Base-by-base conservation (phyloP, 2,888 invertebrate species). In the Orchesellides sinensis region DNA sequence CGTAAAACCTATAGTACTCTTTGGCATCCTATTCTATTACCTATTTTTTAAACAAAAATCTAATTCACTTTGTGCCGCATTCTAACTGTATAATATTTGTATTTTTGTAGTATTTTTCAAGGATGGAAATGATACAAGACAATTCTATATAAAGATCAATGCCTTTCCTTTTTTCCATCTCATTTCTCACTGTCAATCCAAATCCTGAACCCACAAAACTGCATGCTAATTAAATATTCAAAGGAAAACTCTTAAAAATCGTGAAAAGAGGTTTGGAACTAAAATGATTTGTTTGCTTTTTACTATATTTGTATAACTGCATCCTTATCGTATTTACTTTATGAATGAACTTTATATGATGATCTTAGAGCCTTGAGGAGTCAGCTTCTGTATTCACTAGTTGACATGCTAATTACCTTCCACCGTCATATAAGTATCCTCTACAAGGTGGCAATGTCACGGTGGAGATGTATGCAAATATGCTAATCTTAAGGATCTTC, bases 381-480 rank as follows among this genome's bases (percentile, higher is more conserved):
- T 2, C 29, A 59, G 59, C 59, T 59, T 59, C 59, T 59, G 59
- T 59, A n/a, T 59, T 63, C 47, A 25, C 19, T 59, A 23, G 65
- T 75, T 75, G 74, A 66, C 40, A 75, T 75, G 74, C 52, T 75
- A 75, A 75, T 75, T 75, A 54, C 2, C 2, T n/a, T 40, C n/a
- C 10, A 6, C 32, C 32, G 40, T n/a, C 5, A 14, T 54, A 1
- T 54, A 10, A 10, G 56, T 66, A 59, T 68, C 77, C 66, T 77
- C 68, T 45, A 19, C 45, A 12, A 32, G 77, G 77, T 68, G 66
- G 56, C 77, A 77, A 77, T 77, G 77, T 77, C 77, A 77, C 49
- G 77, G 68, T 35, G 40, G 49, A 17, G 4, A 52, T 52, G 23
- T 21, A 52, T 52, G 29, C 21, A 54, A 59, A 59, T 59, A n/a